Evolutionary conservation across 2,113 vertebrate species (phyloP).

Genomic region (Falco punctatus): DNA sequence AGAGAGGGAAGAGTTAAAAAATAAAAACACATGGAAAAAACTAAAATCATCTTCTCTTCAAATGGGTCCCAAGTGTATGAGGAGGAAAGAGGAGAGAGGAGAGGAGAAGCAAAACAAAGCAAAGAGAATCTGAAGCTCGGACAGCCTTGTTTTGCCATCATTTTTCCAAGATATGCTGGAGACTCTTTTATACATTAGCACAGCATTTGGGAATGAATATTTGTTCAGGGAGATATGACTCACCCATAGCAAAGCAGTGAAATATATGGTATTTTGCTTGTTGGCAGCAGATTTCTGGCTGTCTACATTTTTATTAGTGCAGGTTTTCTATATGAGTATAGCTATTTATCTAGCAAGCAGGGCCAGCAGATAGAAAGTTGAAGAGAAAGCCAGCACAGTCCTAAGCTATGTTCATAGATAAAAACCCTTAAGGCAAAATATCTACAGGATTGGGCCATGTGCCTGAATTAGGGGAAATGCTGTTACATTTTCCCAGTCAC

Average conservation of each 20-base stretch:
- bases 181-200: slow-evolving; percentile 34
- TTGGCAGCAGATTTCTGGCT: slow-evolving; percentile 68
- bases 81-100: not conserved
- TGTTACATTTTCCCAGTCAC: slow-evolving; percentile 28
- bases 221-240: slow-evolving; percentile 56
- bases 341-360: slow-evolving; percentile 61
- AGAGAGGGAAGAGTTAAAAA: not conserved
- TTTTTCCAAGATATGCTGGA: slow-evolving; percentile 24
- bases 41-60: not conserved
- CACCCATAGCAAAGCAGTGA: slow-evolving; percentile 47
- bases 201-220: slow-evolving; percentile 52
- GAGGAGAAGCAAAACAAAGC: not conserved
- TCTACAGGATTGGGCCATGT: slow-evolving; percentile 20
- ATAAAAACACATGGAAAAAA: not conserved
- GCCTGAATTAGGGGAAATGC: slow-evolving; percentile 20
- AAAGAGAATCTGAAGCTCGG: not conserved
- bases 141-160: not conserved
- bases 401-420: slow-evolving; percentile 29
- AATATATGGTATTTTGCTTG: slow-evolving; percentile 64
- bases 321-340: slow-evolving; percentile 48
- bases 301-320: slow-evolving; percentile 60
- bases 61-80: not conserved
- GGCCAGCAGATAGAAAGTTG: slow-evolving; percentile 47
- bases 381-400: slow-evolving; percentile 37
- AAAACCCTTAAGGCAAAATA: slow-evolving; percentile 27